Base-by-base conservation (phyloP, 2,797 vertebrate genomes). In the Chloroceryle amazona region DNA sequence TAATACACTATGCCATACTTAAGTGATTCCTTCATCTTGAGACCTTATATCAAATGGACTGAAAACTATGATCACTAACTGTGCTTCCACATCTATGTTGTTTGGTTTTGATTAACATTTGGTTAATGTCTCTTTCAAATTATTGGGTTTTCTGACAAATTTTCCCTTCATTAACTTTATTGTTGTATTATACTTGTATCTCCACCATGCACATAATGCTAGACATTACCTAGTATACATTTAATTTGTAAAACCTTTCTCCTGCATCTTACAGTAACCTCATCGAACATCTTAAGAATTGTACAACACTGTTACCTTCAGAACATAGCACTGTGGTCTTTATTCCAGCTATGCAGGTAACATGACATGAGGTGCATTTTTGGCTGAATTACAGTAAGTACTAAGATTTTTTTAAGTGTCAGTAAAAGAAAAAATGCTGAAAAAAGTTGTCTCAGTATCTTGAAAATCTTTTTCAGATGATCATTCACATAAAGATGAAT, bases 151-250 rank as follows among this genome's bases (percentile, higher is more conserved):
- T 85, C 41, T 95, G 86, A 55, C 71, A 74, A 23, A 10, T 80
- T 68, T 93, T 91, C 62, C 37, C 13, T 89, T 20, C 63, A 37
- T 96, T 94, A 55, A 65, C 52, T 95, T 93, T 81, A 89, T 63
- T 96, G 92, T 67, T 75, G 42, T 96, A 51, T 90, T 62, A 42
- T 61, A 91, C 83, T 83, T 88, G 46, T 65, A 63, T 90, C 66
- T 86, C 74, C 74, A 78, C 20, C 89, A 55, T 54, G 61, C 35
- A 84, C 46, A 47, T 47, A 16, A 42, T 31, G 31, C 57, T 87
- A 89, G 79, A 82, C 3, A 39, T 74, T 63, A 86, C 66, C 54
- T 90, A 54, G 70, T 85, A 66, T 89, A 57, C 33, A 33, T 74
- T 73, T 94, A 74, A 46, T 23, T 25, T 21, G 17, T 21, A 63